Conservation (phyloP, 2,888 invertebrate species). For the Mylabris sibirica region DNA sequence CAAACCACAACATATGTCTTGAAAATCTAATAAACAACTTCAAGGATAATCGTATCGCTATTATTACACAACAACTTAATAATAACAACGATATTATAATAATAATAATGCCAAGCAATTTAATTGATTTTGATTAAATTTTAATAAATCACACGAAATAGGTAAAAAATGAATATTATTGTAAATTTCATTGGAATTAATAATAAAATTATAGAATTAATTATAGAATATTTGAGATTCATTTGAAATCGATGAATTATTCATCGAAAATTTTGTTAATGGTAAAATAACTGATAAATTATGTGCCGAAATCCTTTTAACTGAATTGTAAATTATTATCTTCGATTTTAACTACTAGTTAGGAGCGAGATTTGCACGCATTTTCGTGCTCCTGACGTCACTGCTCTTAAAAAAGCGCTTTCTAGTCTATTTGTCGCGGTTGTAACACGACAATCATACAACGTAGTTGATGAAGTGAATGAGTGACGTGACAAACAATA, state of each 20-base stretch:
- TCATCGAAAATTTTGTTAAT: background rate
- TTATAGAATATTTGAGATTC: background rate
- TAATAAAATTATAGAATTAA: background rate
- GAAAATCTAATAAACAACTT: background rate
- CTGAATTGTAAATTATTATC: no score
- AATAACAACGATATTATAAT: background rate
- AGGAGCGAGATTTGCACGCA: no score
- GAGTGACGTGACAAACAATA: no score
- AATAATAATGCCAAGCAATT: background rate
- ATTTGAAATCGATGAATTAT: background rate
- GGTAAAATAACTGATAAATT: no score
- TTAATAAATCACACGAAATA: no score
- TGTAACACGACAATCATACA: no score
- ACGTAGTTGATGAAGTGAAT: no score
- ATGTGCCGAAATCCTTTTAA: no score
- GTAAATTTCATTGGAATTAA: background rate
- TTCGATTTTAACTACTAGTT: no score
- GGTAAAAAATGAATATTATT: background rate
- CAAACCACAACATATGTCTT: slow-evolving; percentile 3
- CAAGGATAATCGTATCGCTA: background rate
- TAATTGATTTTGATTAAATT: background rate
- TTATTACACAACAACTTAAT: background rate
- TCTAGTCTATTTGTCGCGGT: no score
- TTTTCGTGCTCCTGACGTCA: no score
- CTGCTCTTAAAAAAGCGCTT: no score